Conservation (phyloP, 2,888 invertebrate species). For the Glaucopsyche alexis region DNA sequence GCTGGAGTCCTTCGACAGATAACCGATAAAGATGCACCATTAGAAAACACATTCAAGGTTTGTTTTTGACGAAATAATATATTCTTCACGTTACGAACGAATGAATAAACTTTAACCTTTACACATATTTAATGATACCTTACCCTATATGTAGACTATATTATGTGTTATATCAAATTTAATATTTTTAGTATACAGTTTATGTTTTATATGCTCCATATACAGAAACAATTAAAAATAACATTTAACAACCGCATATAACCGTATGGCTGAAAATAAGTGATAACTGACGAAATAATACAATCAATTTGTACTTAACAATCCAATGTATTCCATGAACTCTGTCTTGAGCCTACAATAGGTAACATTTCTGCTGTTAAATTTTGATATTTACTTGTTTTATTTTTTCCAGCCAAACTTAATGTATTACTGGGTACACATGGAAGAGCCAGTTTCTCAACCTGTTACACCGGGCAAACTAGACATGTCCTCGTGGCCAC, state of each 20-base stretch:
- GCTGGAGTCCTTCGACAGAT: conserved; percentile 92
- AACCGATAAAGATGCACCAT: conserved; percentile 85
- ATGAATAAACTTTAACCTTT: not conserved
- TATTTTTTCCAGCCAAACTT: conserved; percentile 85
- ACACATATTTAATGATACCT: not conserved
- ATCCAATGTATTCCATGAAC: not conserved
- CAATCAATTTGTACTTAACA: not conserved
- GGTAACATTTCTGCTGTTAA: not conserved
- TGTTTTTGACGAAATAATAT: conserved; percentile 32
- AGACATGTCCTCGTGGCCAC: conserved; percentile 87
- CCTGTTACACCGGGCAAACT: conserved; percentile 87
- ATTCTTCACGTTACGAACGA: not conserved
- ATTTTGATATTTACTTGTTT: not conserved
- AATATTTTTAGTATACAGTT: not conserved
- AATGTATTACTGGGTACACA: conserved; percentile 95
- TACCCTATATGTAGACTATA: not conserved
- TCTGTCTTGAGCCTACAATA: not conserved
- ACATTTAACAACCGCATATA: not conserved
- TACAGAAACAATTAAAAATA: too few species aligned
- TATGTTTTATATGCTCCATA: not conserved
- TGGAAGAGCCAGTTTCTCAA: conserved; percentile 83
- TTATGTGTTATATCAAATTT: not conserved
- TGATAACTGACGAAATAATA: not conserved
- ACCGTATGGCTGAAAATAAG: not conserved
- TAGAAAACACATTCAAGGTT: conserved; percentile 86